Evolutionary conservation across 2,797 vertebrate species (phyloP).

Genomic region (Orestias chungarensis): DNA sequence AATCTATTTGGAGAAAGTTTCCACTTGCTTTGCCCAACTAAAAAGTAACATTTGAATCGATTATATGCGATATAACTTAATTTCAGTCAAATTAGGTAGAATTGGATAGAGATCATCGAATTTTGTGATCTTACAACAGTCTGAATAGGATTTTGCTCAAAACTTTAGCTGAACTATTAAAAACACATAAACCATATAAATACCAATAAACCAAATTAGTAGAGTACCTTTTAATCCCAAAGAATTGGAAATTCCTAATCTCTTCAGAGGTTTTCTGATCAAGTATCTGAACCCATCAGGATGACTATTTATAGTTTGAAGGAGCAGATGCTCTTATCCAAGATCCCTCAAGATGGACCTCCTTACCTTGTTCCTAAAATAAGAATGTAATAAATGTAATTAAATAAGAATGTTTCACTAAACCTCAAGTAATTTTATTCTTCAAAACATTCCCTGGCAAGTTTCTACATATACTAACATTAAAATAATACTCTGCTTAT

Average conservation of each 20-base stretch:
- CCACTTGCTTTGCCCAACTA: neutral
- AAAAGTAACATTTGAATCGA: no score
- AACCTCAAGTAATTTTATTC: neutral
- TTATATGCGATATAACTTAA: no score
- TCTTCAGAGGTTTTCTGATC: neutral
- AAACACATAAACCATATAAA: neutral
- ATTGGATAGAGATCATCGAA: no score
- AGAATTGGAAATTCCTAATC: neutral
- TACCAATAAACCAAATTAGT: neutral
- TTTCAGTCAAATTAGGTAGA: no score
- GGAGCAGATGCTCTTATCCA: neutral
- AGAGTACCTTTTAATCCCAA: neutral
- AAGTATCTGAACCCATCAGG: neutral
- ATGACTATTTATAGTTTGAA: neutral
- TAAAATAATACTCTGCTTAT: neutral
- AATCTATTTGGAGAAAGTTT: neutral
- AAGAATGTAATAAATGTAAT: no score
- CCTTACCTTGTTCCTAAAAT: neutral
- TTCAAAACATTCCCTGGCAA: neutral
- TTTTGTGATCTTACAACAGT: no score
- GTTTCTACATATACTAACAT: neutral
- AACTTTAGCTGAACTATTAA: no score
- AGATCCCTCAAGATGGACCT: neutral
- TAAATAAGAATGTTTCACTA: neutral
- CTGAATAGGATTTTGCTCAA: no score